Evolutionary conservation across 2,113 vertebrate genomes (phyloP).

Genomic region (Albula goreensis): DNA sequence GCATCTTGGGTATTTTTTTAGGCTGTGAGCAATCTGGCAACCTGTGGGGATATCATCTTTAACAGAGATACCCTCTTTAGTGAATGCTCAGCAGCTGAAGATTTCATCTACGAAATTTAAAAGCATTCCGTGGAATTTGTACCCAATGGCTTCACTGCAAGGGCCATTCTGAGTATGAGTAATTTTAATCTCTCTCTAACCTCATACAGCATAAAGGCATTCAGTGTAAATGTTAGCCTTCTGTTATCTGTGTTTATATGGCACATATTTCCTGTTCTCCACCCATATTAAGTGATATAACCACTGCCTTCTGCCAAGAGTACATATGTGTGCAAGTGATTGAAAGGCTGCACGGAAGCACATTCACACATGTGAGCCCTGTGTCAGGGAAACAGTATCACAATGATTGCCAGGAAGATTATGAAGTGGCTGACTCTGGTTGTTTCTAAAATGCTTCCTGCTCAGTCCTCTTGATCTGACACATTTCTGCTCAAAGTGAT

Average conservation of each 20-base stretch:
- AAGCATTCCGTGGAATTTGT: slow-evolving; percentile 34
- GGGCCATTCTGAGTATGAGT: slow-evolving; percentile 26
- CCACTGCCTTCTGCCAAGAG: neutral
- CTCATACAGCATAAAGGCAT: neutral
- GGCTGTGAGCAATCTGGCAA: slow-evolving; percentile 32
- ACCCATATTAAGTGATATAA: neutral
- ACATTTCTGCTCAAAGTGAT: slow-evolving; percentile 1
- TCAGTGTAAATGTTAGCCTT: neutral
- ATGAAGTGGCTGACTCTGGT: neutral
- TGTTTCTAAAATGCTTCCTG: neutral
- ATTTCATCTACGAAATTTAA: slow-evolving; percentile 41
- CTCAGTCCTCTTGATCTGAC: neutral
- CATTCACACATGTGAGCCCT: neutral
- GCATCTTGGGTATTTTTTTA: slow-evolving; percentile 36
- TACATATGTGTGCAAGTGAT: neutral
- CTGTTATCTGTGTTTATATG: neutral
- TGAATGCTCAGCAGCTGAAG: slow-evolving; percentile 42
- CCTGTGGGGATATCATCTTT: slow-evolving; percentile 45
- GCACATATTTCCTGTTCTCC: neutral
- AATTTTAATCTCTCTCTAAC: neutral
- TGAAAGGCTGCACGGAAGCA: neutral
- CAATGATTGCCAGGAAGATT: neutral
- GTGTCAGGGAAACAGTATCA: neutral
- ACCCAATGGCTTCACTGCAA: slow-evolving; percentile 37
- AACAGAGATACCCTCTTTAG: slow-evolving; percentile 55